Conservation (phyloP, 2,888 invertebrate species). For the Lepidochrysops patricia region DNA sequence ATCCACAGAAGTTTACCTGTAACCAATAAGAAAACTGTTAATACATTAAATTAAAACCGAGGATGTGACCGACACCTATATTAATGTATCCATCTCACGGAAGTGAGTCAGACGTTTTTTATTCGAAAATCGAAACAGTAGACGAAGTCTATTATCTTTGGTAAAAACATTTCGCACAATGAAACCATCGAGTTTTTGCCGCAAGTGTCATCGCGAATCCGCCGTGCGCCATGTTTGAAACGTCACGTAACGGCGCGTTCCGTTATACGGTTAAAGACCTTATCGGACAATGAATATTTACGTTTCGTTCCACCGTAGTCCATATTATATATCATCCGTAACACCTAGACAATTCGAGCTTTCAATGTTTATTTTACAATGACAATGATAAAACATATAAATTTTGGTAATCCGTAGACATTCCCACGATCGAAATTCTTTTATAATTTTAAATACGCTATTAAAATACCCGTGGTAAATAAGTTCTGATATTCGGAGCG, state of each 20-base stretch:
- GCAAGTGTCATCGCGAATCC: slow-evolving; percentile 11
- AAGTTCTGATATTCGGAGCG: not conserved
- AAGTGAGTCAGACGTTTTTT: slow-evolving; percentile 2
- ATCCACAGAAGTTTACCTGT: not conserved
- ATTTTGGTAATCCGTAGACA: not conserved
- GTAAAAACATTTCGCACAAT: slow-evolving; percentile 12
- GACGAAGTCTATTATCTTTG: slow-evolving; percentile 7
- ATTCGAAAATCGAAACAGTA: slow-evolving; percentile 8
- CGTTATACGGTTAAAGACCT: slow-evolving; percentile 17
- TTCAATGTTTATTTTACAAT: slow-evolving; percentile 6
- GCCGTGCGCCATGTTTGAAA: slow-evolving; percentile 8
- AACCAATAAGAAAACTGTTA: slow-evolving; percentile 4
- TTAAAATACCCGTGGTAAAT: not conserved
- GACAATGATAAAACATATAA: not conserved
- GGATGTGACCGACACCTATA: not conserved
- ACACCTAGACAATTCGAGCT: not conserved
- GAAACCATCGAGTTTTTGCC: slow-evolving; percentile 8
- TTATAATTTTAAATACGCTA: not conserved
- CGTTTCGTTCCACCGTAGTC: slow-evolving; percentile 8
- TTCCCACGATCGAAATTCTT: not conserved
- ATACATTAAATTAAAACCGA: not conserved
- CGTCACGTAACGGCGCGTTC: slow-evolving; percentile 14
- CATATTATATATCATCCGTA: not conserved
- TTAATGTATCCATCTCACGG: not conserved
- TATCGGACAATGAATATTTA: slow-evolving; percentile 15